Evolutionary conservation across 1,140 invertebrate genomes (phyloP).

Genomic region (Cryptotermes secundus): DNA sequence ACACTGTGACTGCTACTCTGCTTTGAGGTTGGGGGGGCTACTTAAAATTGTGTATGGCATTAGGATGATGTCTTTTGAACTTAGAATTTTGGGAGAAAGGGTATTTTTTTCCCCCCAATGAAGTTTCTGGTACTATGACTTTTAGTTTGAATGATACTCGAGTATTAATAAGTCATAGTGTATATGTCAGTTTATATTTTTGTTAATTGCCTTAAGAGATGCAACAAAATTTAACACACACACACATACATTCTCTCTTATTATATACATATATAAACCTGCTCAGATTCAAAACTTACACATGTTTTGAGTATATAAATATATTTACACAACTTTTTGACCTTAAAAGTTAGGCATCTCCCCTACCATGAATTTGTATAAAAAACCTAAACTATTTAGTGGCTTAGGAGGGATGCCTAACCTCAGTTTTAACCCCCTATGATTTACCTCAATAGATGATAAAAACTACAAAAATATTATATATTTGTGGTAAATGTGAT

Average conservation of each 20-base stretch:
- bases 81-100: neutral
- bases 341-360: conserved; percentile 42
- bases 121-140: conserved; percentile 31
- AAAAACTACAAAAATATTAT: conserved; percentile 44
- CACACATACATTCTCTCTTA: conserved; percentile 32
- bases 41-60: neutral
- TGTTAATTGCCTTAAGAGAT: conserved; percentile 52
- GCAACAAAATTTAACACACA: conserved; percentile 38
- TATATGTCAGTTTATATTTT: conserved; percentile 45
- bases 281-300: conserved; percentile 36
- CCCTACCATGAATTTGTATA: conserved; percentile 9
- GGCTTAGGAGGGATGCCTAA: conserved; percentile 27
- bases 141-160: conserved; percentile 42
- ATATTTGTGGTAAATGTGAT: conserved; percentile 58
- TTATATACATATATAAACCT: conserved; percentile 35
- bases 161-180: conserved; percentile 47
- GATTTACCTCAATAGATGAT: conserved; percentile 38
- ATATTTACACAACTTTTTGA: conserved; percentile 59
- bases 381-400: conserved; percentile 19
- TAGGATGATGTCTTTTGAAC: neutral
- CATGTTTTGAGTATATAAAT: conserved; percentile 43
- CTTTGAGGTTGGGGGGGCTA: conserved; percentile 2
- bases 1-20: conserved; percentile 23
- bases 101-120: neutral
- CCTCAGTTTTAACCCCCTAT: conserved; percentile 35